These are phyloP conservation scores for Cyclopterus lumpus DNA, from an alignment of 2,797 vertebrate species.

Conservation along the genomic window DNA sequence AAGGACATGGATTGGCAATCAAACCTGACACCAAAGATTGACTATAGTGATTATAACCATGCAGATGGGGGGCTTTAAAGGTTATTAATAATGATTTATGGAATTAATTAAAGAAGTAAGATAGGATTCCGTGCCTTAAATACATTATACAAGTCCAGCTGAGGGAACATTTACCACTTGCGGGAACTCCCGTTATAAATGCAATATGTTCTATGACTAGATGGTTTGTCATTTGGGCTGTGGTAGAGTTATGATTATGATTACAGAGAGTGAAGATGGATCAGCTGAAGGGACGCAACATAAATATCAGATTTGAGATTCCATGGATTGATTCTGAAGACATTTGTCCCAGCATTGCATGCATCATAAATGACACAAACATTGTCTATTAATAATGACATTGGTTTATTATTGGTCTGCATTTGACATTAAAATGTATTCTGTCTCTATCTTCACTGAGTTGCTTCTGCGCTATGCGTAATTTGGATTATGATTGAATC, in stretches of 20 bases:
- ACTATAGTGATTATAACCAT: slow-evolving; percentile 86
- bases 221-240: slow-evolving; percentile 61
- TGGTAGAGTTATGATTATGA: slow-evolving; percentile 69
- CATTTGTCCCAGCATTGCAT: slow-evolving; percentile 26
- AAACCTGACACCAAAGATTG: slow-evolving; percentile 87
- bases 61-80: slow-evolving; percentile 85
- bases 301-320: slow-evolving; percentile 56
- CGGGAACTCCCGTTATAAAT: slow-evolving; percentile 66
- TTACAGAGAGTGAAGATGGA: slow-evolving; percentile 62
- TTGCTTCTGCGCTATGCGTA: not conserved
- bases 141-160: slow-evolving; percentile 80
- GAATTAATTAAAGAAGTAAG: slow-evolving; percentile 86
- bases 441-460: not conserved
- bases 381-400: slow-evolving; percentile 31
- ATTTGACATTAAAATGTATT: not conserved
- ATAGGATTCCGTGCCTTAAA: slow-evolving; percentile 79
- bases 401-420: slow-evolving; percentile 11
- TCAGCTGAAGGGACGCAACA: slow-evolving; percentile 41
- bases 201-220: slow-evolving; percentile 55
- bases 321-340: slow-evolving; percentile 25
- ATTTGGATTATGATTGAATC: not conserved
- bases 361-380: slow-evolving; percentile 6
- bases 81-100: slow-evolving; percentile 90
- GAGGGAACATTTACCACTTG: slow-evolving; percentile 71
- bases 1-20: slow-evolving; percentile 87